Base-by-base conservation (phyloP, 1,140 invertebrate species). In the Pentalonia nigronervosa region DNA sequence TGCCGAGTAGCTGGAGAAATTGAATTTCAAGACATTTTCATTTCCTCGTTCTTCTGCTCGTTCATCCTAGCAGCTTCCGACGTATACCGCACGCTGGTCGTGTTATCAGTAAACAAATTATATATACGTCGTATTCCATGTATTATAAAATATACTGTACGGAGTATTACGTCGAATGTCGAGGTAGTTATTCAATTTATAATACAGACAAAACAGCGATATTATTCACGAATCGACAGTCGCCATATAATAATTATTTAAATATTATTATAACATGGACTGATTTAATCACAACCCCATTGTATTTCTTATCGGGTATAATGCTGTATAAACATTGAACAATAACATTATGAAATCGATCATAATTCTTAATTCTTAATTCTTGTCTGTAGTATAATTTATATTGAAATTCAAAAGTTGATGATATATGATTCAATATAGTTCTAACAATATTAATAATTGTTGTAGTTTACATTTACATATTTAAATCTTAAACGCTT, bases 21-120 rank as follows among this genome's bases (percentile, higher is more conserved):
- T 84, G 91, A 93, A 84, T 93, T 53, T 93, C 9, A 48, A 30
- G 91, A 93, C 34, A 84, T 93, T 93, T 86, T 93, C 81, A 93
- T 93, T 93, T 93, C 91, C 91, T 83, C 48, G 7, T 20, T 21
- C 36, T 91, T 23, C 7, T 7, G 23, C 21, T 7, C 41, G n/a
- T 53, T 41, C 34, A 14, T 41, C 21, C 25, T 36, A 11, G 14
- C 48, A 93, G 47, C 20, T 86, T 93, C 91, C 91, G 81, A 50
- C 23, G 2, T 50, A 84, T 11, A 83, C 47, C 87, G 2, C 47
- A 34, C n/a, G 23, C 7, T 7, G 47, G 17, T 2, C 8, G 25
- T 88, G 8, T 88, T 50, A 88, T 14, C n/a, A 1, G 14, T 4
- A 76, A 76, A 76, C 6, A 76, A 76, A 20, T 76, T 76, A n/a